Percentiles rank a stretch among this genome's conserved stretches.
These are phyloP conservation scores for Panopea generosa DNA, from an alignment of 2,888 invertebrate species.

Conservation along the genomic window DNA sequence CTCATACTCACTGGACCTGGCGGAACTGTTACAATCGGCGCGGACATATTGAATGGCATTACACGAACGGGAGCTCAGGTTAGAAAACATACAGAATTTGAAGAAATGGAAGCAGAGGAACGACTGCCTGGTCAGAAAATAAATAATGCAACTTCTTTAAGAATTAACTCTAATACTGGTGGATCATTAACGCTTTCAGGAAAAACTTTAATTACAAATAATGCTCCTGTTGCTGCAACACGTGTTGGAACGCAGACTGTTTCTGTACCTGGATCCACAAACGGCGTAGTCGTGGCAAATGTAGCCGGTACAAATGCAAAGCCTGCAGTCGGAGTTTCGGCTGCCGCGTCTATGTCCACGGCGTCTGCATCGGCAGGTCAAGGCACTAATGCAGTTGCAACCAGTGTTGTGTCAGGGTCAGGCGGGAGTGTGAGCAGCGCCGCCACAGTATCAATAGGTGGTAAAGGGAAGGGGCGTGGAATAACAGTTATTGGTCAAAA, in stretches of 20 bases:
- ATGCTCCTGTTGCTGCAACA: not conserved
- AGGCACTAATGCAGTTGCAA: not conserved
- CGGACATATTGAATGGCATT: constrained; percentile 43
- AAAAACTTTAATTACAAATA: constrained; percentile 7
- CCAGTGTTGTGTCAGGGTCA: not conserved
- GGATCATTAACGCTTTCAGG: not conserved
- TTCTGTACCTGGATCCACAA: not conserved
- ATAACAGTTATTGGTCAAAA: constrained; percentile 23
- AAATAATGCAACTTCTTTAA: not conserved
- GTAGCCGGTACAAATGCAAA: not conserved
- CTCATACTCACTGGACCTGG: constrained; percentile 41
- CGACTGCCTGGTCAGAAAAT: not conserved
- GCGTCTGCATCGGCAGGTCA: not conserved
- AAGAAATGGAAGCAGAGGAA: constrained; percentile 39
- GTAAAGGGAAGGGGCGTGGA: constrained; percentile 4
- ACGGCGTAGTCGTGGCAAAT: not conserved
- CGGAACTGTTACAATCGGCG: constrained; percentile 41
- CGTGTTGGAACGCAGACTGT: not conserved
- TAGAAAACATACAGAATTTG: constrained; percentile 43
- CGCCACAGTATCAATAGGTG: constrained; percentile 5
- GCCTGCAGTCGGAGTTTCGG: not conserved
- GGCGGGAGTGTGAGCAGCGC: not conserved
- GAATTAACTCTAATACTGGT: not conserved
- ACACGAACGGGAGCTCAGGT: constrained; percentile 1
- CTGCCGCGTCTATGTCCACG: not conserved